Base-by-base conservation (phyloP, 2,888 invertebrate genomes). In the Drosophila testacea region DNA sequence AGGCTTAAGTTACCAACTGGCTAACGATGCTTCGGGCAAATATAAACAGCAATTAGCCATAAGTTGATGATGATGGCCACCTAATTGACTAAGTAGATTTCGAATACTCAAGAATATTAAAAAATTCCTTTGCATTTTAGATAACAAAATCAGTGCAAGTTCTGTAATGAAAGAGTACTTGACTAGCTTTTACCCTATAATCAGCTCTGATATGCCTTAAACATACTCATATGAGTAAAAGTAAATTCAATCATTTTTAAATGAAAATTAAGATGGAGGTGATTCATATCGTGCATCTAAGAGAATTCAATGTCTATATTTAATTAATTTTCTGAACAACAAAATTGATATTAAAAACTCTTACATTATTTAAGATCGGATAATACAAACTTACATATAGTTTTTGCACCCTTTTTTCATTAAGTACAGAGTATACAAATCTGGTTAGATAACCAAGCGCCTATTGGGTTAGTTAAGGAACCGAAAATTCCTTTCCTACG, bases 21-120 rank as follows among this genome's bases (percentile, higher is more conserved):
- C 57, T 46, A 64, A 64, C 11, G 41, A 36, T 41, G 62, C 54
- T 51, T 39, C 5, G 27, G 73, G 76, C 71, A 64, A 78, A 63
- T 75, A 73, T 75, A 75, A 81, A 75, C 57, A 79, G 82, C 69
- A 78, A 75, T 83, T 84, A 78, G 76, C 63, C 67, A 67, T 41
- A 68, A 61, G 42, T 56, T 75, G 46, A 71, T 54, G 42, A 38
- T 61, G 51, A 51, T 64, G 79, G 64, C 42, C 50, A 59, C 28
- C 71, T 73, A 79, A 79, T 77, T 79, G 71, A 79, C 69, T 77
- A 38, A 52, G 77, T 59, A 27, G 50, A 56, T 63, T 67, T 59
- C 48, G 5, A 60, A 65, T 50, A 46, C 52, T 64, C 27, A 39
- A 38, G 60, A 69, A 73, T 71, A 70, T 77, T 72, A 47, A 27